Evolutionary conservation across 2,113 vertebrate species (phyloP).

Genomic region (Coreoperca whiteheadi): DNA sequence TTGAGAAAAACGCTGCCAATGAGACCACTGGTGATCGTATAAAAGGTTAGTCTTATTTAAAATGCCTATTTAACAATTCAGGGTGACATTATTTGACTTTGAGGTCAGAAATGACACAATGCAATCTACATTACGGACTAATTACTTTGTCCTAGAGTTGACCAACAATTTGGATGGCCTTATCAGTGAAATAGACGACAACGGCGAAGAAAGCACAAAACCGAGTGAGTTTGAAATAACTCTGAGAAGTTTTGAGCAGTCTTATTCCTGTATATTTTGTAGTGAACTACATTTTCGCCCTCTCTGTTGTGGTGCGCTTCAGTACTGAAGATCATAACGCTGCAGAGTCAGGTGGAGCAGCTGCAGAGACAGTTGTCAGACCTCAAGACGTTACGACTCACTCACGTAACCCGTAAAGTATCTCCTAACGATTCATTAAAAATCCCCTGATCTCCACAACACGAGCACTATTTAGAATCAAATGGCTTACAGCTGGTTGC

Average conservation of each 20-base stretch:
- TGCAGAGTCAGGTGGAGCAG: conserved; percentile 47
- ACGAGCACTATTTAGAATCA: background rate
- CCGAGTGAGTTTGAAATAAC: conserved; percentile 45
- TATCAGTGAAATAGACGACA: background rate
- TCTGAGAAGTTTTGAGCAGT: background rate
- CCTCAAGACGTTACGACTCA: background rate
- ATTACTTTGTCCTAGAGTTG: conserved; percentile 30
- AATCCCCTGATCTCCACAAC: background rate
- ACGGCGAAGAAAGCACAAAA: background rate
- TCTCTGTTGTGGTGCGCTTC: conserved; percentile 20
- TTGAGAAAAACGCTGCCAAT: background rate
- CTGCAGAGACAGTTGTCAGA: conserved; percentile 25
- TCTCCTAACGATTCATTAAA: background rate
- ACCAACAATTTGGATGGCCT: conserved; percentile 25
- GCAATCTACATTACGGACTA: background rate
- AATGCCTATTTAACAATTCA: background rate
- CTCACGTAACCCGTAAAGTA: conserved; percentile 21
- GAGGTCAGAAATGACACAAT: background rate
- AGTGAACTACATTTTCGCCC: background rate
- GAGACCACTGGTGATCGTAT: background rate
- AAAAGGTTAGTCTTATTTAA: conserved; percentile 8
- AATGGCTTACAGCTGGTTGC: background rate
- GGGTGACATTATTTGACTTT: background rate
- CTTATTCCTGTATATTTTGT: background rate
- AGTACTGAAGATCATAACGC: conserved; percentile 32